Evolutionary conservation across 2,888 invertebrate genomes (phyloP).

Genomic region (Zygaena filipendulae): DNA sequence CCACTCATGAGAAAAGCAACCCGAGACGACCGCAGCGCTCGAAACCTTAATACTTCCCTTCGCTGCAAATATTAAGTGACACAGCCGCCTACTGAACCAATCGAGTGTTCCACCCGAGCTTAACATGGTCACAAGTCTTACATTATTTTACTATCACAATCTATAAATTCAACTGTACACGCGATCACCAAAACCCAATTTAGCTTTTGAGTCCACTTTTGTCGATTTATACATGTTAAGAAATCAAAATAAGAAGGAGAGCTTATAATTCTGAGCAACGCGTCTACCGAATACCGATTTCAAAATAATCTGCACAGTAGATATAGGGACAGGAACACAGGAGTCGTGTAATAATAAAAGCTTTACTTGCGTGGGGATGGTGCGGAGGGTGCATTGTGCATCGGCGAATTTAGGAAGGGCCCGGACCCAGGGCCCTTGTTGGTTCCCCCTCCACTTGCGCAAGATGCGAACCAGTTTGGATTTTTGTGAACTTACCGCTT

Average conservation of each 20-base stretch:
- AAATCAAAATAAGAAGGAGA: conserved; percentile 27
- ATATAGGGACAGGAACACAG: conserved; percentile 63
- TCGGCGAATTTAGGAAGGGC: conserved; percentile 66
- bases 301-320: conserved; percentile 59
- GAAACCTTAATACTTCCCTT: conserved; percentile 69
- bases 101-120: conserved; percentile 38
- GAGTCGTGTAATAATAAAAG: conserved; percentile 65
- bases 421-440: conserved; percentile 57
- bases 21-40: conserved; percentile 65
- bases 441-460: conserved; percentile 63
- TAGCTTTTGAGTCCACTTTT: not conserved
- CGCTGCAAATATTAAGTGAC: conserved; percentile 65
- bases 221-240: not conserved
- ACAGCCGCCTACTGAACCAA: conserved; percentile 45
- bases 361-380: conserved; percentile 62
- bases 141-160: conserved; percentile 7
- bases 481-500: conserved; percentile 51
- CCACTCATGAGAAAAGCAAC: conserved; percentile 69
- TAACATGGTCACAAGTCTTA: conserved; percentile 38
- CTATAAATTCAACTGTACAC: not conserved
- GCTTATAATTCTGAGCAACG: conserved; percentile 37
- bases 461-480: conserved; percentile 67
- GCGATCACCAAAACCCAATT: not conserved
- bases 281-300: conserved; percentile 58
- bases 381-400: conserved; percentile 69